Conservation (phyloP, 64 coral and sea anemone genomes). For the Anthopleura sola region DNA sequence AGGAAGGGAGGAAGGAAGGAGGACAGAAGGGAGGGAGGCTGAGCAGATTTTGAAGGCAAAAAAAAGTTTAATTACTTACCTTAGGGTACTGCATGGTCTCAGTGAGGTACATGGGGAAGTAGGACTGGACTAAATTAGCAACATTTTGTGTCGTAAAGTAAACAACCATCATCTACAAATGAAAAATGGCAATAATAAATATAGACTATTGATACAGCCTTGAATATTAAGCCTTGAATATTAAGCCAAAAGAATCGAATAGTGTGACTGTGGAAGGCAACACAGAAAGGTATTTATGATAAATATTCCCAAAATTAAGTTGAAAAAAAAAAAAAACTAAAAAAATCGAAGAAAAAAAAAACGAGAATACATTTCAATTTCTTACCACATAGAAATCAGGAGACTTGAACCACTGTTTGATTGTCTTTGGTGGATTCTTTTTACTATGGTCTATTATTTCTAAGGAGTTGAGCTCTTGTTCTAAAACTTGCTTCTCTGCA, state of each 20-base stretch:
- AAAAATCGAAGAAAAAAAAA: background rate
- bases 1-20: background rate
- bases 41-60: background rate
- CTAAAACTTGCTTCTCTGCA: background rate
- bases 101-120: conserved; percentile 73
- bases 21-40: background rate
- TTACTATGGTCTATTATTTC: conserved; percentile 35
- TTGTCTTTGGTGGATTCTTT: conserved; percentile 31
- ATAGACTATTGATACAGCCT: background rate
- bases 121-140: conserved; percentile 71
- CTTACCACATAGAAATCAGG: conserved; percentile 83
- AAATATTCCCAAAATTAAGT: background rate
- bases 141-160: conserved; percentile 83
- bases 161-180: conserved; percentile 59
- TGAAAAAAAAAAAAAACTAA: background rate
- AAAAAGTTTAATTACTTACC: conserved; percentile 23
- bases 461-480: conserved; percentile 38
- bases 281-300: no score
- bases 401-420: conserved; percentile 79
- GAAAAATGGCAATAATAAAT: background rate
- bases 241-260: no score
- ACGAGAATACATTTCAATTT: background rate
- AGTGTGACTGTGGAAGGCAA: no score
- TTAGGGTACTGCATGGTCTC: conserved; percentile 70
- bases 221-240: background rate